Percentiles rank a stretch among this genome's conserved stretches.
Evolutionary conservation across 2,888 invertebrate species (phyloP).

Genomic region (Alviniconcha strummeri): DNA sequence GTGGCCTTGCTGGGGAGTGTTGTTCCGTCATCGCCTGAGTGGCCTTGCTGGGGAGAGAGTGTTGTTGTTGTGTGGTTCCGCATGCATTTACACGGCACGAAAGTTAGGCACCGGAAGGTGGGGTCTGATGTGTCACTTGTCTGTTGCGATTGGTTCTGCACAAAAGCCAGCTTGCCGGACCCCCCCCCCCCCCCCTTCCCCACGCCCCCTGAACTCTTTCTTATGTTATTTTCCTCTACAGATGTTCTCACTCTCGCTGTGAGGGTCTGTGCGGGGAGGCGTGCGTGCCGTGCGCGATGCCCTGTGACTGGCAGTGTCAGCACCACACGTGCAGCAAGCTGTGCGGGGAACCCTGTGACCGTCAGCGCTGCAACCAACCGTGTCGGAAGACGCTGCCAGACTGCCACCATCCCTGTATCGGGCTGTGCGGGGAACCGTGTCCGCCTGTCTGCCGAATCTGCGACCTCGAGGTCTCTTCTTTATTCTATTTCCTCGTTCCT

Average conservation of each 20-base stretch:
- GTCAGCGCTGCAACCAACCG: conserved; percentile 73
- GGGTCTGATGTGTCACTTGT: no score
- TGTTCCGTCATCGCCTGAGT: no score
- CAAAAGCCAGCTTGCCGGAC: no score
- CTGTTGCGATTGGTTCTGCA: no score
- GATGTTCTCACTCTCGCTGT: conserved; percentile 67
- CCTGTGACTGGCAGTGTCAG: conserved; percentile 65
- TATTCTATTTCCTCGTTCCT: no score
- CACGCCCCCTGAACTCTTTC: no score
- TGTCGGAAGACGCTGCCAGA: conserved; percentile 40
- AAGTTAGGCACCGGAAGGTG: no score
- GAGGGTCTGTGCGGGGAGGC: conserved; percentile 59
- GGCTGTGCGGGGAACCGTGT: conserved; percentile 84
- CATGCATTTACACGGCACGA: no score
- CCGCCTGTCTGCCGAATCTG: conserved; percentile 79
- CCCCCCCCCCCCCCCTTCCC: no score
- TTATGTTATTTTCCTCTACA: background rate
- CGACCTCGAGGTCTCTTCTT: conserved; percentile 59
- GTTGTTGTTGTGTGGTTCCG: no score
- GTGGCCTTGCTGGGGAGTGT: no score
- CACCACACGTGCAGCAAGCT: conserved; percentile 66
- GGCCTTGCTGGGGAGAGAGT: no score
- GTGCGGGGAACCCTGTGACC: conserved; percentile 72
- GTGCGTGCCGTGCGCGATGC: conserved; percentile 67
- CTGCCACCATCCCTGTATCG: conserved; percentile 80